These are phyloP conservation scores for Cladopsammia gracilis DNA, from an alignment of 64 coral and sea anemone genomes.

Conservation along the genomic window DNA sequence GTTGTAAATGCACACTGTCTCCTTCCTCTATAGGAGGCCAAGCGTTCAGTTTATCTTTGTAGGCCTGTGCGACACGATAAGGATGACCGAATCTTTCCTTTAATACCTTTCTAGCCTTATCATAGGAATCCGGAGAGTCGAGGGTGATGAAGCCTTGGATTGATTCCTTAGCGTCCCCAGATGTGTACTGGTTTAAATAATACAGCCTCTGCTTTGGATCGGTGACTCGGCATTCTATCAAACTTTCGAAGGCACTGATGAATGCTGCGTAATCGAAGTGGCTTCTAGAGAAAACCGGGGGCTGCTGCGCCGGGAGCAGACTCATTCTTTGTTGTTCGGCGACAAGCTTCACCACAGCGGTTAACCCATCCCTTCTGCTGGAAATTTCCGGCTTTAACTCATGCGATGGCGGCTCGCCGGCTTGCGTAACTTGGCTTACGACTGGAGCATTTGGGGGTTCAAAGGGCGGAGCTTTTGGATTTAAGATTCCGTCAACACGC, in stretches of 20 bases:
- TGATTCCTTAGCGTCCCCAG: constrained; percentile 63
- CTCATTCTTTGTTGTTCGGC: constrained; percentile 29
- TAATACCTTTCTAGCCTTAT: constrained; percentile 51
- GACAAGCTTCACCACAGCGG: constrained; percentile 35
- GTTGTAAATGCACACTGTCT: constrained; percentile 9
- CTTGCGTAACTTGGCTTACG: not conserved
- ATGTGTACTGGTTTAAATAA: constrained; percentile 31
- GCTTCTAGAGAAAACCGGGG: constrained; percentile 50
- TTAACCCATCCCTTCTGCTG: constrained; percentile 19
- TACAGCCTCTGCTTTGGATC: constrained; percentile 61
- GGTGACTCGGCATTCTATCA: constrained; percentile 30
- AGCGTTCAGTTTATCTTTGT: constrained; percentile 32
- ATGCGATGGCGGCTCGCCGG: not conserved
- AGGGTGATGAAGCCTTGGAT: constrained; percentile 55
- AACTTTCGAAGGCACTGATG: constrained; percentile 60
- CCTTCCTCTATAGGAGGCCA: constrained; percentile 59
- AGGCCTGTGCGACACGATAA: constrained; percentile 49
- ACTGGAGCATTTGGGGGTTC: not conserved
- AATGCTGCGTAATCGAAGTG: constrained; percentile 50
- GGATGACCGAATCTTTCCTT: constrained; percentile 63
- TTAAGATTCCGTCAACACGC: not conserved
- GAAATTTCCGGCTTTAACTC: not conserved
- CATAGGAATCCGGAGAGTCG: constrained; percentile 48
- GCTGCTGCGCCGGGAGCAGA: constrained; percentile 35
- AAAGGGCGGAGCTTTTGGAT: not conserved